These are phyloP conservation scores for Drosophila willistoni DNA, from an alignment of 1,140 invertebrate genomes.

Conservation along the genomic window DNA sequence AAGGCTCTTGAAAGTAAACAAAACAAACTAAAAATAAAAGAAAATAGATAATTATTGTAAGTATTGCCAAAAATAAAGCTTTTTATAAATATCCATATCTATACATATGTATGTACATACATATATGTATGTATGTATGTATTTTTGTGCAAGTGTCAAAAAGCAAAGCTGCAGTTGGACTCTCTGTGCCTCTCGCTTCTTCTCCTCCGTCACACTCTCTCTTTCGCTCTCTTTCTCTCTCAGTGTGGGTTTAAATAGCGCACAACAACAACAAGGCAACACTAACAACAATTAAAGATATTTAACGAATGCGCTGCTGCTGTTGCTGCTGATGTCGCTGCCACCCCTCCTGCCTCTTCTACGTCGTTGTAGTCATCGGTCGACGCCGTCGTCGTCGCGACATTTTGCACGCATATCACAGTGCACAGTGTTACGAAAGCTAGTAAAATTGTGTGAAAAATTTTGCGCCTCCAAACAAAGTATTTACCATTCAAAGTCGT, in stretches of 20 bases:
- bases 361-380: conserved; percentile 28
- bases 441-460: conserved; percentile 4
- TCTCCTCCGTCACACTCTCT: neutral
- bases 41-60: conserved; percentile 18
- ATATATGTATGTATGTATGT: neutral
- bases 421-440: conserved; percentile 48
- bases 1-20: conserved; percentile 52
- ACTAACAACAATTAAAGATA: conserved; percentile 66
- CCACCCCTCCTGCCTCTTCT: conserved; percentile 32
- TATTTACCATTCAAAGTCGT: neutral
- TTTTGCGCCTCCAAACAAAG: neutral
- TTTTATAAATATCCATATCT: conserved; percentile 16
- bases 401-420: conserved; percentile 62
- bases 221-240: conserved; percentile 19
- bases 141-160: conserved; percentile 59
- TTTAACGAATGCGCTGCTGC: conserved; percentile 56
- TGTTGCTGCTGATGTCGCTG: neutral
- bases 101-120: neutral
- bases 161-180: conserved; percentile 33
- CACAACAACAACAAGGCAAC: conserved; percentile 45
- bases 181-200: conserved; percentile 5
- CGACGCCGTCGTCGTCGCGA: conserved; percentile 44
- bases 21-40: conserved; percentile 38
- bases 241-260: conserved; percentile 54
- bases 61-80: conserved; percentile 11